phyloP scores from a whole-genome alignment of 1,140 invertebrate genomes.

The Diprion similis region DNA sequence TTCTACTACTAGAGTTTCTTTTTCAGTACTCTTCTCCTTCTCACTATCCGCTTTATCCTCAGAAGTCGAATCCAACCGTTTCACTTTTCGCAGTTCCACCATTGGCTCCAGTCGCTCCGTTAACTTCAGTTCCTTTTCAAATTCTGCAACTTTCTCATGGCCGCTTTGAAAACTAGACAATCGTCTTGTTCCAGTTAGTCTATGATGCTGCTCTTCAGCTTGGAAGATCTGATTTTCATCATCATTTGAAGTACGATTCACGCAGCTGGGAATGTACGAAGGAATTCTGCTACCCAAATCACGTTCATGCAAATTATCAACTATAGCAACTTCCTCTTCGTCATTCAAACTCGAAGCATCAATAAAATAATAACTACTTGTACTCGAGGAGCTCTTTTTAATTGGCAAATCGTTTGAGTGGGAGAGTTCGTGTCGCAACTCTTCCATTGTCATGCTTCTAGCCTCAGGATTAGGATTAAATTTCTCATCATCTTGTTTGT shows the following conservation, averaged over 20 bases:
- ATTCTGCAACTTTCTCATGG: constrained; percentile 43
- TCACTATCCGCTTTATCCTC: constrained; percentile 31
- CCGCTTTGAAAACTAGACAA: constrained; percentile 31
- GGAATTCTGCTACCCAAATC: constrained; percentile 11
- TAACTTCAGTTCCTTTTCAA: constrained; percentile 45
- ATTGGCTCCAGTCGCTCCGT: constrained; percentile 46
- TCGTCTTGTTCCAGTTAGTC: constrained; percentile 24
- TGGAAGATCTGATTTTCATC: constrained; percentile 29
- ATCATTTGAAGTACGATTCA: constrained; percentile 11
- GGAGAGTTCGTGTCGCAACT: constrained; percentile 21
- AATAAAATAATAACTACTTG: constrained; percentile 70
- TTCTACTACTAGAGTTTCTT: constrained; percentile 54
- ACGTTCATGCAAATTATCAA: constrained; percentile 25
- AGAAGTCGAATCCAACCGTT: constrained; percentile 35
- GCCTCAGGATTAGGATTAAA: constrained; percentile 25
- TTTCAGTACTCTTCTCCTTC: constrained; percentile 38
- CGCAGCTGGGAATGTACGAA: constrained; percentile 25
- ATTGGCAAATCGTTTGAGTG: constrained; percentile 25
- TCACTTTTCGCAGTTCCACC: constrained; percentile 43
- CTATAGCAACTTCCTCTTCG: constrained; percentile 61
- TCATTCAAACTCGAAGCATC: constrained; percentile 76
- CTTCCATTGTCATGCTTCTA: constrained; percentile 25
- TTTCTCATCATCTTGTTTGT: constrained; percentile 23
- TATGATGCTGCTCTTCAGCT: constrained; percentile 23
- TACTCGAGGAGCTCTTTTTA: constrained; percentile 44